phyloP scores from a whole-genome alignment of 1,140 invertebrate species.

The Asbolus verrucosus region DNA sequence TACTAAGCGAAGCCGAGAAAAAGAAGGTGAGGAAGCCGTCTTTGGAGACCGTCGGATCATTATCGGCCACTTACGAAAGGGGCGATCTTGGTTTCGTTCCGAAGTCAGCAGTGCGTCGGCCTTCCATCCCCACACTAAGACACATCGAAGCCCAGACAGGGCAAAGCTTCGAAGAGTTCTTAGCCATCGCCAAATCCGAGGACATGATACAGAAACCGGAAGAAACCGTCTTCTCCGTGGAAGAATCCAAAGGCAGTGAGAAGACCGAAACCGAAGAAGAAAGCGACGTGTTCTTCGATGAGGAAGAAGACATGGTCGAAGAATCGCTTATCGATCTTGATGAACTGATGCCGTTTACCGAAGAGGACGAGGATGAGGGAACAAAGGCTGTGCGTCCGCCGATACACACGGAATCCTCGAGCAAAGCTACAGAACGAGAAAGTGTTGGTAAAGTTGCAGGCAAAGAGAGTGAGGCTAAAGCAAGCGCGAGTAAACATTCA shows the following conservation, averaged over 20 bases:
- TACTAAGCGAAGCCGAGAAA: constrained; percentile 70
- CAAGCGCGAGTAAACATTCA: too few species aligned
- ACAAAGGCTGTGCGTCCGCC: neutral
- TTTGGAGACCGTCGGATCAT: constrained; percentile 56
- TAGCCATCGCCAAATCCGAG: constrained; percentile 30
- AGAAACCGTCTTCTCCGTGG: constrained; percentile 28
- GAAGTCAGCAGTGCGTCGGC: constrained; percentile 54
- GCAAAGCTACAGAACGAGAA: too few species aligned
- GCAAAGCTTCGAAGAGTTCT: constrained; percentile 59
- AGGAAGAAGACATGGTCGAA: constrained; percentile 58
- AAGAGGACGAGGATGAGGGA: constrained; percentile 4
- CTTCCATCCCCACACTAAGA: constrained; percentile 50
- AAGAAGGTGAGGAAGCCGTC: constrained; percentile 60
- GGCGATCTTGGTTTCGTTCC: constrained; percentile 63
- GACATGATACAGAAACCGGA: constrained; percentile 7
- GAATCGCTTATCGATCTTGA: constrained; percentile 60
- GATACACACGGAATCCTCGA: too few species aligned
- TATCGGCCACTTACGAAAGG: constrained; percentile 55
- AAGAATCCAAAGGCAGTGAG: constrained; percentile 31
- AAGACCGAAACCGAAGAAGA: constrained; percentile 49
- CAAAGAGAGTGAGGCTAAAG: neutral
- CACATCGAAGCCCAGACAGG: constrained; percentile 56
- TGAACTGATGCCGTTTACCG: constrained; percentile 55
- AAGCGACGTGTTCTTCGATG: constrained; percentile 60
- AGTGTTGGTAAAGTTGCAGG: too few species aligned